Conservation (phyloP, 2,888 invertebrate genomes). For the Pasiphila rectangulata region DNA sequence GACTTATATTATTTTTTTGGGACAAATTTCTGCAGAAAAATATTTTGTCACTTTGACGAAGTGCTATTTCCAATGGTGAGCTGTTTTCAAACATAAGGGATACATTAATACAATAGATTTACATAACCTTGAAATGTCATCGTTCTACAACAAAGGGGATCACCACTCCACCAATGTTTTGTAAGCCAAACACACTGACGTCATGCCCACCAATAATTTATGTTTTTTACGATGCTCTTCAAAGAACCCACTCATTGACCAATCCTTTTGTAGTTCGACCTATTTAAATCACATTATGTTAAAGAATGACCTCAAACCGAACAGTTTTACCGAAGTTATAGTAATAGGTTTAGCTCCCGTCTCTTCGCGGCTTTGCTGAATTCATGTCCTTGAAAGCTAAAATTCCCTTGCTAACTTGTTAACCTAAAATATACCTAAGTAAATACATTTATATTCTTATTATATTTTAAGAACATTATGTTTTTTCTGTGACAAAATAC, state of each 20-base stretch:
- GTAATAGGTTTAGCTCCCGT: background rate
- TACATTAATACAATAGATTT: background rate
- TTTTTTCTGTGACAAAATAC: too few species aligned
- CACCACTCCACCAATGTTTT: constrained; percentile 4
- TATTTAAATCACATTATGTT: constrained; percentile 62
- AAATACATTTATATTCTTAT: too few species aligned
- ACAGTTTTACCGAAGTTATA: constrained; percentile 39
- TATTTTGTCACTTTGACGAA: too few species aligned
- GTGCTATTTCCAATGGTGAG: too few species aligned
- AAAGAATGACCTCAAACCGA: constrained; percentile 61
- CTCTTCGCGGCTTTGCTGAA: too few species aligned
- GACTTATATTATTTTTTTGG: too few species aligned
- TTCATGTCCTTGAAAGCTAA: too few species aligned
- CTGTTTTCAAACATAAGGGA: too few species aligned
- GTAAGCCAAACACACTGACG: constrained; percentile 11
- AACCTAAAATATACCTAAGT: too few species aligned
- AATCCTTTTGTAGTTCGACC: constrained; percentile 60
- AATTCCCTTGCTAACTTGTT: too few species aligned
- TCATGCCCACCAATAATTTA: constrained; percentile 17
- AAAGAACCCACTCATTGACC: constrained; percentile 41
- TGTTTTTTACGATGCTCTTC: constrained; percentile 33
- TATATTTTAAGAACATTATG: too few species aligned
- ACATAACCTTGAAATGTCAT: constrained; percentile 7
- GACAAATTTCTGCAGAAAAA: too few species aligned
- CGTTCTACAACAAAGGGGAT: constrained; percentile 8